Conservation (phyloP, 2,113 vertebrate species). For the Phyllostomus hastatus region DNA sequence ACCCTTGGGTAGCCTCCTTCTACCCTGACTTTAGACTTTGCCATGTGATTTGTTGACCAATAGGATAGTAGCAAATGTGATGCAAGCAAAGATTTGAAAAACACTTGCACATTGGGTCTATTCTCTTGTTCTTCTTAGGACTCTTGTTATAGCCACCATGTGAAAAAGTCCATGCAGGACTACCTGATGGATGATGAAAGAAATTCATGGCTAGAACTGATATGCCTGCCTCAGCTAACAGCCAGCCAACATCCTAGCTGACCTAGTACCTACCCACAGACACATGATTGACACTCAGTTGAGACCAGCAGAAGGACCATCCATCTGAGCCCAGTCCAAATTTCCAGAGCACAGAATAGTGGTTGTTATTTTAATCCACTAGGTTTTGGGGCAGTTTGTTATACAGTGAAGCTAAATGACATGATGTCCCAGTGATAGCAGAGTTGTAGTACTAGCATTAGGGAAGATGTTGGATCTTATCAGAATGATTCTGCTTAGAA, state of each 20-base stretch:
- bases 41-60: background rate
- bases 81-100: background rate
- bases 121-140: background rate
- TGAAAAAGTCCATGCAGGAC: background rate
- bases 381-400: background rate
- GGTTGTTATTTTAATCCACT: background rate
- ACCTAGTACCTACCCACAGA: background rate
- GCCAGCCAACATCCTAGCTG: background rate
- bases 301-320: slow-evolving; percentile 23
- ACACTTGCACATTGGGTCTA: background rate
- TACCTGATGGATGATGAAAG: background rate
- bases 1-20: background rate
- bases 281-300: background rate
- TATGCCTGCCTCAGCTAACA: background rate
- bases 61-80: background rate
- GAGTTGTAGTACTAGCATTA: background rate
- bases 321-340: background rate
- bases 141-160: background rate
- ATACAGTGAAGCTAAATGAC: background rate
- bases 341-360: slow-evolving; percentile 22
- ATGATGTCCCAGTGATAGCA: background rate
- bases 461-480: background rate
- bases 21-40: background rate
- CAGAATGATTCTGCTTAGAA: slow-evolving; percentile 7
- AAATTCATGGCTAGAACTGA: background rate